phyloP scores from a whole-genome alignment of 2,888 invertebrate species.

The Phyto melanocephala region DNA sequence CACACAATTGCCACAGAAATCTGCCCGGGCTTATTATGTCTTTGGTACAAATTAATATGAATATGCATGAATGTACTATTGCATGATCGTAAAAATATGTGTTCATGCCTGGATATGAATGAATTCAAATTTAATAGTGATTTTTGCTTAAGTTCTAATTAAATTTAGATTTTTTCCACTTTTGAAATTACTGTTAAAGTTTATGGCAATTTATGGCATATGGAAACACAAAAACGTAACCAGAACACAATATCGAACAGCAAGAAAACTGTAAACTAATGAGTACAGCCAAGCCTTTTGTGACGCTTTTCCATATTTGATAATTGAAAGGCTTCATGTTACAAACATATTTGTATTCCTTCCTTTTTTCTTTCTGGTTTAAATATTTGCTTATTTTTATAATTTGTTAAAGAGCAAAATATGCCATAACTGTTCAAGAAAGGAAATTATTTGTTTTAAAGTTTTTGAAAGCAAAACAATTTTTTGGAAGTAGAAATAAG shows the following conservation, averaged over 20 bases:
- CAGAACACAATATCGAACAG: constrained; percentile 11
- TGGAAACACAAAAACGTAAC: constrained; percentile 10
- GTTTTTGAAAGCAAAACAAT: too few relatives aligned
- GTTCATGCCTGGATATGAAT: constrained; percentile 17
- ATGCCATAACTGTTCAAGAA: neutral
- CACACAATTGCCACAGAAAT: constrained; percentile 10
- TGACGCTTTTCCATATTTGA: constrained; percentile 10
- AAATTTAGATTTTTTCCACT: constrained; percentile 50
- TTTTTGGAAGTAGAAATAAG: too few relatives aligned
- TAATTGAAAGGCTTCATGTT: neutral
- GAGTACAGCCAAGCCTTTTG: constrained; percentile 41
- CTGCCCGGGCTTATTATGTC: neutral
- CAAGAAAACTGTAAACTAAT: constrained; percentile 28
- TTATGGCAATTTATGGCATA: constrained; percentile 60
- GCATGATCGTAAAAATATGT: constrained; percentile 7
- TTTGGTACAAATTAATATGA: neutral
- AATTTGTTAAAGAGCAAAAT: neutral
- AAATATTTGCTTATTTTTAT: neutral
- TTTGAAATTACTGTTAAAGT: constrained; percentile 41
- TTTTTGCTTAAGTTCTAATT: constrained; percentile 60
- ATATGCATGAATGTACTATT: constrained; percentile 39
- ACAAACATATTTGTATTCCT: too few relatives aligned
- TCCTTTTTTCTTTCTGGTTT: neutral
- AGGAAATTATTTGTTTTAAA: neutral
- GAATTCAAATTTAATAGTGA: constrained; percentile 47